Base-by-base conservation (phyloP, 1,140 invertebrate species). In the Heliothis subflexa region DNA sequence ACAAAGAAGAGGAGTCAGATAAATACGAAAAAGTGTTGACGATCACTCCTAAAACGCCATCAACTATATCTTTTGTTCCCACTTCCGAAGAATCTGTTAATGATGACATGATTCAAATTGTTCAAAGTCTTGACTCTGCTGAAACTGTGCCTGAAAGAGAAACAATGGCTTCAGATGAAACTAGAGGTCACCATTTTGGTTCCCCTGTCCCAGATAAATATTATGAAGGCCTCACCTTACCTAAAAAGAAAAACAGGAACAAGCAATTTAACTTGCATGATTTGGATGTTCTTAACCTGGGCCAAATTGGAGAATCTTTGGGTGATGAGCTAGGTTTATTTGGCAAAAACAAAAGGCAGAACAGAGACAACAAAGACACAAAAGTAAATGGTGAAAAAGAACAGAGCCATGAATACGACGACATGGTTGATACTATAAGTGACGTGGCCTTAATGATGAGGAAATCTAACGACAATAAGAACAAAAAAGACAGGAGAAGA, bases 281-380 rank as follows among this genome's bases (percentile, higher is more conserved):
- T 80, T 88, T 95, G 76, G 92, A 94, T 82, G 90, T 93, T 16
- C 82, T 93, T 11, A 92, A 92, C 84, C 84, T 94, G 13, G 87
- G 91, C 49, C 83, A 91, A 81, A 94, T 95, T 50, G 94, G 94
- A 55, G 89, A 95, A 83, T 91, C 87, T 71, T 88, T 94, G 71
- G 91, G 90, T 50, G 90, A 93, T 70, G 88, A 95, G 78, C 82
- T 94, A 18, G 93, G 93, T 40, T 89, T 94, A 78, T 94, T 94
- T 80, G 90, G 91, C 28, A 88, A 86, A 82, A 87, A 91, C 72
- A 93, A 89, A 82, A 88, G 89, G 45, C 86, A 92, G 82, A 87
- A 92, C 18, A 88, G 78, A 80, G 50, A 82, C 78, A 87, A 92
- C n/a, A 86, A 90, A 74, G 79, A 86, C 54, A 74, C 64, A 0